Evolutionary conservation across 1,140 invertebrate genomes (phyloP), one percentile per base, ranked within the genome.

Genomic region (Neodiprion lecontei): DNA sequence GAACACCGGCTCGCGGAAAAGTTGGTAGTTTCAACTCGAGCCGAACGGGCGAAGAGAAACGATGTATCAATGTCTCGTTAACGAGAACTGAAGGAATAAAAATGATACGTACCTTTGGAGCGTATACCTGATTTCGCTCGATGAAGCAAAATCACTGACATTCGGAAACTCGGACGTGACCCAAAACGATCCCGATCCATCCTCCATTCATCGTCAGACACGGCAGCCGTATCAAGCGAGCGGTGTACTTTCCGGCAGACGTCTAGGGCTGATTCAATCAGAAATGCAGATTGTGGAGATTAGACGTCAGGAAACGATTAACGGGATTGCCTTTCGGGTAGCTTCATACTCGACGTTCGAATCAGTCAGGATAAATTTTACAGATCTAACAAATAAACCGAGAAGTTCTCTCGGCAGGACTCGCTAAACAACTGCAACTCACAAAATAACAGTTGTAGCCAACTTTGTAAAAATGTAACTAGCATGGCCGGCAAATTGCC

Each of bases 61-160:
- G 53, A 17, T 61, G 53, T 61, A 61, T 61, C 53, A 61, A 61
- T 61, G 53, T 61, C 11, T 61, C 53, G 53, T 61, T 61, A 61
- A 17, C 53, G 53, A 17, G 28, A 40, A 40, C 28, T 61, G n/a
- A 61, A 61, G 53, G 11, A 14, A 61, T 12, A 61, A 61, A 61
- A 61, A 61, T 61, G 0, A 61, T 40, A 40, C 28, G 2, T 40
- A 40, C 28, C 28, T 40, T 40, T 40, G 2, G 2, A 40, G 28
- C 5, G 5, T 40, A 40, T 61, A 61, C 11, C 9, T 61, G 53
- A 61, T 61, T 61, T 61, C n/a, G 53, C 53, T 61, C 11, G 53
- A 61, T 17, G 53, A 61, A 61, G 53, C 53, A 12, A 61, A 61
- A 61, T 61, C 9, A 61, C 53, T 61, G 11, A 61, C 53, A 61